Evolutionary conservation across 2,888 invertebrate species (phyloP).

Genomic region (Fissipunctia ypsillon): DNA sequence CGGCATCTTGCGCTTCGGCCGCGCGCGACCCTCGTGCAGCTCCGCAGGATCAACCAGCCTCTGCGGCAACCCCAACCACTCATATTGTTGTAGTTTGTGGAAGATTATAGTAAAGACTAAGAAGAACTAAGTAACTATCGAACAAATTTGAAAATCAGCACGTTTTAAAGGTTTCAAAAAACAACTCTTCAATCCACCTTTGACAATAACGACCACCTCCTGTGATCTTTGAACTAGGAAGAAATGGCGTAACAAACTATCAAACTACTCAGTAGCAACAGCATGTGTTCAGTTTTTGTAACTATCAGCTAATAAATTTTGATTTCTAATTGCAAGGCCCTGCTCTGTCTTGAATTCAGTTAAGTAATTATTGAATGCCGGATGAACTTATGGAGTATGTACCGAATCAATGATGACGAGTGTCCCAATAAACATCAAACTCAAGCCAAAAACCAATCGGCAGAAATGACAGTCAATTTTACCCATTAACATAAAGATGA

Average conservation of each 20-base stretch:
- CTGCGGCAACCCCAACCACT: conserved; percentile 70
- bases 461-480: background rate
- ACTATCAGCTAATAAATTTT: background rate
- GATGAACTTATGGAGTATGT: background rate
- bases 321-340: background rate
- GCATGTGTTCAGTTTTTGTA: background rate
- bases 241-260: background rate
- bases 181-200: background rate
- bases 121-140: background rate
- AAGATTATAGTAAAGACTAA: conserved; percentile 1
- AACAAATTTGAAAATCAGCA: background rate
- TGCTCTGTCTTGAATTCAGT: background rate
- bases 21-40: conserved; percentile 79
- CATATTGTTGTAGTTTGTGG: conserved; percentile 42
- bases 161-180: background rate
- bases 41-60: conserved; percentile 71
- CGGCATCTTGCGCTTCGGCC: conserved; percentile 92
- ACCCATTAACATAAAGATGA: background rate
- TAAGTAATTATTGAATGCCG: background rate
- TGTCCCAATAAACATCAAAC: background rate
- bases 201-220: background rate
- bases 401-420: background rate
- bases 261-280: background rate
- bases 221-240: no score
- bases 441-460: background rate